phyloP scores from a whole-genome alignment of 2,113 vertebrate species.

The Cinclus cinclus region DNA sequence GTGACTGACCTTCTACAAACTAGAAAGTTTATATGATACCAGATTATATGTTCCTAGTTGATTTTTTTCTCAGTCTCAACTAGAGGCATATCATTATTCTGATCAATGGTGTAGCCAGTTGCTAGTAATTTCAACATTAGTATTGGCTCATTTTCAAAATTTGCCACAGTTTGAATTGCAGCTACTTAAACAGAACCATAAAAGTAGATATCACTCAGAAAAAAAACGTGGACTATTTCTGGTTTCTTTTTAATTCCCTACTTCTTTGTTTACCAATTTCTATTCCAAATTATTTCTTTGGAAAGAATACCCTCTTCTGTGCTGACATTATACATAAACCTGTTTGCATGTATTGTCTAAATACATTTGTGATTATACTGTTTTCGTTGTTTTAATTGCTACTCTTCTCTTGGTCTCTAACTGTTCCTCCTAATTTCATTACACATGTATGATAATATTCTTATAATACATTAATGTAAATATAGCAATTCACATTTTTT shows the following conservation, averaged over 20 bases:
- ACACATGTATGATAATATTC: background rate
- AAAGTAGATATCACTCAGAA: background rate
- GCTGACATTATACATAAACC: background rate
- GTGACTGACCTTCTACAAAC: constrained; percentile 12
- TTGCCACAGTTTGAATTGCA: background rate
- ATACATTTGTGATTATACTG: background rate
- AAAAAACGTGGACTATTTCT: background rate
- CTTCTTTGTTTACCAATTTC: background rate
- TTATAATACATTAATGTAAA: background rate
- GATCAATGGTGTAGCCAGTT: background rate
- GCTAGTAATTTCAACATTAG: background rate
- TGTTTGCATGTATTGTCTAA: background rate
- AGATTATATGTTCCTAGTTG: background rate
- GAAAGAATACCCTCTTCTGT: background rate
- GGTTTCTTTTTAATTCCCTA: background rate
- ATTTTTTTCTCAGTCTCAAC: background rate
- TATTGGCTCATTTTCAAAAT: background rate
- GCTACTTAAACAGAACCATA: background rate
- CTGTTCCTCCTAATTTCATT: background rate
- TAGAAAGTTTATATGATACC: background rate
- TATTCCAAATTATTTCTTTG: background rate
- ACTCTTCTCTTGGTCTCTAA: background rate
- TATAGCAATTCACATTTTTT: background rate
- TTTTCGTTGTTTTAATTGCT: background rate
- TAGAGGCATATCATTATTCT: background rate